Evolutionary conservation across 1,140 invertebrate genomes (phyloP), one percentile per base, ranked within the genome.

Genomic region (Calephelis nemesis): DNA sequence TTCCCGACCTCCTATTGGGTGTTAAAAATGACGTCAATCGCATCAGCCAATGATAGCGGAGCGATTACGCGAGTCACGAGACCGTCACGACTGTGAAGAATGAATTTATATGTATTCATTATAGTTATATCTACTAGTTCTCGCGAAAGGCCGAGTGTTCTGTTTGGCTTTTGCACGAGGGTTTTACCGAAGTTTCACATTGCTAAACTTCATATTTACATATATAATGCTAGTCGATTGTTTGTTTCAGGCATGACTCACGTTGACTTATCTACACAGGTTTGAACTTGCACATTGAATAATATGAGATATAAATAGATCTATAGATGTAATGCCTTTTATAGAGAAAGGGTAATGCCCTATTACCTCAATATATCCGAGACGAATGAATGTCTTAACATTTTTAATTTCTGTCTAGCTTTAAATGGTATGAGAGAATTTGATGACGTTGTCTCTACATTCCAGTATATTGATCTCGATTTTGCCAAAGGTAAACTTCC

Each of bases 41-140:
- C 2, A 42, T 52, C 5, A 73, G 67, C 88, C 87, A 91, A 90
- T 90, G 62, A 62, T n/a, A 49, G 54, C 0, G 10, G 7, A 60
- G 8, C 58, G 58, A 76, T 84, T 67, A 66, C 68, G 65, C 72
- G 69, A 74, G 80, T 91, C 87, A 91, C 87, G 84, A 88, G 88
- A 83, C 78, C 71, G 69, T 65, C 74, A 76, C 67, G 68, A 72
- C 30, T 60, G 30, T 60, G 13, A n/a, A 50, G 49, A 50, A 50
- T n/a, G 30, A 49, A 19, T 40, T 12, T 49, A 13, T 63, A 30
- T 15, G 62, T 63, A 62, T 66, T 72, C 8, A 71, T 75, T 79
- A 62, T 73, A 68, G 45, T 60, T 75, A 68, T 71, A 66, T 10
- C 12, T 75, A 74, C 8, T 74, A 60, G 68, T 68, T 74, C 73